Percentiles rank a stretch among this genome's conserved stretches.
These are phyloP conservation scores for Anhinga anhinga DNA, from an alignment of 2,113 vertebrate genomes.

Conservation along the genomic window DNA sequence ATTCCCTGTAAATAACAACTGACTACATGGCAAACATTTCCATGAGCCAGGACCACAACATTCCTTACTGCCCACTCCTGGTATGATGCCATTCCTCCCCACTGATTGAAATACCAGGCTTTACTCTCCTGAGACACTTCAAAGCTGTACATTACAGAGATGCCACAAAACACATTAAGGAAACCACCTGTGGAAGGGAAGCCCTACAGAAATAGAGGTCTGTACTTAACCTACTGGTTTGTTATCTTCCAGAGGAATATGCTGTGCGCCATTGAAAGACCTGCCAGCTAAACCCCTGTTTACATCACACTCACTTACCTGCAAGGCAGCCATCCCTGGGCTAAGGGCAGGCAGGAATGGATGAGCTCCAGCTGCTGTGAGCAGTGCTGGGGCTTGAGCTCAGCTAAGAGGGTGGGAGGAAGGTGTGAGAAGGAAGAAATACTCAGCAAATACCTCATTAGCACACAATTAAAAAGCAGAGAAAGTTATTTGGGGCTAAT, in stretches of 20 bases:
- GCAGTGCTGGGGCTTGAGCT: neutral
- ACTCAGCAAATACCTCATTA: neutral
- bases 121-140: neutral
- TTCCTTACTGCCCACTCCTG: neutral
- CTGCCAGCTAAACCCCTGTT: neutral
- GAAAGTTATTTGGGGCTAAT: neutral
- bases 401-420: neutral
- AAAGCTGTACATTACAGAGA: fast-evolving
- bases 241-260: neutral
- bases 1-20: neutral
- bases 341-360: neutral
- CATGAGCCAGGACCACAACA: neutral
- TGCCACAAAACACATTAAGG: neutral
- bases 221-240: neutral
- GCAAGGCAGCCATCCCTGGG: neutral
- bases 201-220: neutral
- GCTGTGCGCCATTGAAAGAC: neutral
- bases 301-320: neutral
- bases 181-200: neutral
- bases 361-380: fast-evolving
- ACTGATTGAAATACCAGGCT: neutral
- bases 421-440: neutral
- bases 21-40: neutral
- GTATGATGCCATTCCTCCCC: neutral
- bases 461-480: neutral